Base-by-base conservation (phyloP, 2,113 vertebrate species). In the Tachysurus fulvidraco region DNA sequence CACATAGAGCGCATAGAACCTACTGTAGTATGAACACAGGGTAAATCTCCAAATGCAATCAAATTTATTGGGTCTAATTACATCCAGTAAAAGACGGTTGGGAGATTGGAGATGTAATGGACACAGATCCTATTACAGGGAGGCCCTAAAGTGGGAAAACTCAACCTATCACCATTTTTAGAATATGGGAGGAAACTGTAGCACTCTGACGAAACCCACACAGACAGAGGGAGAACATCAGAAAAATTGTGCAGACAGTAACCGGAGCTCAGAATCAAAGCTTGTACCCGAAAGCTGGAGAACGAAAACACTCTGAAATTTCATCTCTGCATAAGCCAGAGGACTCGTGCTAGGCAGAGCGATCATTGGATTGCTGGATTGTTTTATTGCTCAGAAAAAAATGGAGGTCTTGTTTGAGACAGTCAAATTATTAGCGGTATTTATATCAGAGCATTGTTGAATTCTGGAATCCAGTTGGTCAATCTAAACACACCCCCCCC, bases 231-330 rank as follows among this genome's bases (percentile, higher is more conserved):
- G 76, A 55, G 76, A 54, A 78, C 76, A 30, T 55, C 10, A 25
- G 50, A 17, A 54, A 78, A 78, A 16, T 78, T 28, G 14, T 55
- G n/a, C 9, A 78, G 50, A 78, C 50, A 55, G 50, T 28, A 78
- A 78, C 50, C 16, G 14, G 76, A 78, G 50, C 50, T 78, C n/a
- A 28, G n/a, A n/a, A 78, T 78, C n/a, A 78, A 78, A 55, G 50
- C 76, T 50, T 78, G 50, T 55, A 78, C 52, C 76, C 16, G 13
- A 28, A n/a, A 78, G 76, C 76, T 30, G n/a, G 21, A 17, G 76
- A 54, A 78, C 28, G n/a, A 54, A 55, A 54, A 55, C 21, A 9
- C 36, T 9, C 76, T 78, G 50, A 78, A 78, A 78, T 78, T 28
- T 17, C 50, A 78, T 78, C 76, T 54, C 76, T 30, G 50, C 23